These are phyloP conservation scores for Spheniscus humboldti DNA, from an alignment of 2,797 vertebrate genomes.

Conservation along the genomic window DNA sequence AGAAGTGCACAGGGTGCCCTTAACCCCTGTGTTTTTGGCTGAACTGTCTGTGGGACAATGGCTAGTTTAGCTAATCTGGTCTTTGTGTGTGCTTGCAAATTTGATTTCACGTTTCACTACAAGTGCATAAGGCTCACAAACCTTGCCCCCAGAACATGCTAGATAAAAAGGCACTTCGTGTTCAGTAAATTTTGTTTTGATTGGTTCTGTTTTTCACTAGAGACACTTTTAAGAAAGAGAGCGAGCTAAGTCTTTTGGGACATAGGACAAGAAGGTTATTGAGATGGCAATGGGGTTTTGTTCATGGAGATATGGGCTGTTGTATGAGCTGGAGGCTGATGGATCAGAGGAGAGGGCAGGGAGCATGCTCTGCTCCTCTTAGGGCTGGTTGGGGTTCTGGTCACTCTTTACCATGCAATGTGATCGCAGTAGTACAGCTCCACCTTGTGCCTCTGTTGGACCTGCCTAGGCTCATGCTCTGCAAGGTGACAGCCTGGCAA, in stretches of 20 bases:
- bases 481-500: not conserved
- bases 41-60: not conserved
- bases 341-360: not conserved
- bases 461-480: not conserved
- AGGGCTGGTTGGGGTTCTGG: not conserved
- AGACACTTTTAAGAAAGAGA: not conserved
- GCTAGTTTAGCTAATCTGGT: not conserved
- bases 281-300: not conserved
- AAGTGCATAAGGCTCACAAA: not conserved
- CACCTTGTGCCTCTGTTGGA: not conserved
- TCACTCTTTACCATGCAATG: not conserved
- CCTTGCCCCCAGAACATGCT: not conserved
- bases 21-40: not conserved
- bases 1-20: not conserved
- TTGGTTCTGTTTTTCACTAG: not conserved
- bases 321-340: not conserved
- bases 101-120: rapidly evolving
- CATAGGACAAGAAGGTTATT: not conserved
- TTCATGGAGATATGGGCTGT: not conserved
- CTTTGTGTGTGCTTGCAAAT: not conserved
- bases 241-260: not conserved
- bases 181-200: not conserved
- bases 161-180: rapidly evolving
- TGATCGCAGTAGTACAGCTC: not conserved
- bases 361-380: rapidly evolving